Evolutionary conservation across 2,888 invertebrate genomes (phyloP).

Genomic region (Sabellastarte sp.): DNA sequence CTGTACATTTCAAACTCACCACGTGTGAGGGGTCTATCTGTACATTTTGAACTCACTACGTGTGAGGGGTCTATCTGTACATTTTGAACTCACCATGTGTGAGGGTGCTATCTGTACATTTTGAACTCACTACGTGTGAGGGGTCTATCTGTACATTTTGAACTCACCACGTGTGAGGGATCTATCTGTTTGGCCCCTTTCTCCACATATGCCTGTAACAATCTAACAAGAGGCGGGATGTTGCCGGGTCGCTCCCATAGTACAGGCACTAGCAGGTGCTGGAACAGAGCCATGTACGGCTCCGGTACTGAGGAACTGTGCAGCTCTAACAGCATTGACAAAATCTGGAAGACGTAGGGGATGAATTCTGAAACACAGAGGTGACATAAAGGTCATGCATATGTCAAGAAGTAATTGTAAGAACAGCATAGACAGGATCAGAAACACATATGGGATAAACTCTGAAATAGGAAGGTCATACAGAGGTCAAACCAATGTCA

Average conservation of each 20-base stretch:
- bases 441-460: slow-evolving; percentile 98
- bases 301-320: slow-evolving; percentile 65
- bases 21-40: too few relatives aligned
- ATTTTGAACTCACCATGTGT: too few relatives aligned
- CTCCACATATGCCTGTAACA: slow-evolving; percentile 68
- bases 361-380: slow-evolving; percentile 95
- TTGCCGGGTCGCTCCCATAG: slow-evolving; percentile 94
- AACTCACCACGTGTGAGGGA: slow-evolving; percentile 27
- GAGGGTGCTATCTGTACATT: too few relatives aligned
- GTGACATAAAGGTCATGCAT: too few relatives aligned
- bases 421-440: slow-evolving; percentile 89
- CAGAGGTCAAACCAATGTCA: too few relatives aligned
- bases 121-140: too few relatives aligned
- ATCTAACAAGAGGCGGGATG: slow-evolving; percentile 87
- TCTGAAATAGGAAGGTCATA: too few relatives aligned
- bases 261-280: slow-evolving; percentile 83
- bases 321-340: slow-evolving; percentile 81
- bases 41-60: too few relatives aligned
- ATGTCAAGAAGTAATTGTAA: too few relatives aligned
- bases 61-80: too few relatives aligned
- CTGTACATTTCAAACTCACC: too few relatives aligned
- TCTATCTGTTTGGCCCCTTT: slow-evolving; percentile 71
- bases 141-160: too few relatives aligned
- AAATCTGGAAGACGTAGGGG: slow-evolving; percentile 97
- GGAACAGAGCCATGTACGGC: slow-evolving; percentile 85